Evolutionary conservation across 2,888 invertebrate species (phyloP).

Genomic region (Osmoderma eremita): DNA sequence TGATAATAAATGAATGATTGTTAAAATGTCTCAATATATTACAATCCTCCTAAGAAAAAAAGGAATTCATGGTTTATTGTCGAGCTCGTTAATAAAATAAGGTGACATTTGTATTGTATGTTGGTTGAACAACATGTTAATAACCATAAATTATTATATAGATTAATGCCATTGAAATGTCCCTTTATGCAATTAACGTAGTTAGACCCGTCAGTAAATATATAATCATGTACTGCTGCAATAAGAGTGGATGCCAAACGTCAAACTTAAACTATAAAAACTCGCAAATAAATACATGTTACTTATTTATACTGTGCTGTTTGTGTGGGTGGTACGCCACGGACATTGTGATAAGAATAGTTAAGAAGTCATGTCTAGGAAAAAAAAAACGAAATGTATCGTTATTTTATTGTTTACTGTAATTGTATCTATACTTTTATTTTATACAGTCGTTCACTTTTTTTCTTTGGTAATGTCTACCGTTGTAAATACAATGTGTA

Average conservation of each 20-base stretch:
- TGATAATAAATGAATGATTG: constrained; percentile 31
- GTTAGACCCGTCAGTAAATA: constrained; percentile 39
- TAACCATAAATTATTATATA: constrained; percentile 39
- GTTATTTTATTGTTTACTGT: constrained; percentile 64
- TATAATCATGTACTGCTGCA: constrained; percentile 55
- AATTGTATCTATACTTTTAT: constrained; percentile 63
- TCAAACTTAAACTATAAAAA: constrained; percentile 47
- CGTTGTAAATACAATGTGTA: constrained; percentile 64
- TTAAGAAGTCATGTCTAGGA: constrained; percentile 63
- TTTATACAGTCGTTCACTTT: constrained; percentile 63
- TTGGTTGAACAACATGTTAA: constrained; percentile 42
- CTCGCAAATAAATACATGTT: constrained; percentile 59
- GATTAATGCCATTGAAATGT: constrained; percentile 37
- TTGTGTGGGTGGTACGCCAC: constrained; percentile 62
- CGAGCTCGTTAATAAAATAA: constrained; percentile 40
- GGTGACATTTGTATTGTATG: constrained; percentile 38
- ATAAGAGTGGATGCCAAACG: constrained; percentile 60
- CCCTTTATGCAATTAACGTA: constrained; percentile 36
- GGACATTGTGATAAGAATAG: constrained; percentile 64
- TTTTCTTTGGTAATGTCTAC: constrained; percentile 59
- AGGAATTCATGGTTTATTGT: constrained; percentile 32
- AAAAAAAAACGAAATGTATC: constrained; percentile 59
- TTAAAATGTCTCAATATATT: constrained; percentile 40
- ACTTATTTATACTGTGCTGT: constrained; percentile 65
- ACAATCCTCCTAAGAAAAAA: constrained; percentile 19